Conservation (phyloP, 2,113 vertebrate species). For the Lipophrys pholis region DNA sequence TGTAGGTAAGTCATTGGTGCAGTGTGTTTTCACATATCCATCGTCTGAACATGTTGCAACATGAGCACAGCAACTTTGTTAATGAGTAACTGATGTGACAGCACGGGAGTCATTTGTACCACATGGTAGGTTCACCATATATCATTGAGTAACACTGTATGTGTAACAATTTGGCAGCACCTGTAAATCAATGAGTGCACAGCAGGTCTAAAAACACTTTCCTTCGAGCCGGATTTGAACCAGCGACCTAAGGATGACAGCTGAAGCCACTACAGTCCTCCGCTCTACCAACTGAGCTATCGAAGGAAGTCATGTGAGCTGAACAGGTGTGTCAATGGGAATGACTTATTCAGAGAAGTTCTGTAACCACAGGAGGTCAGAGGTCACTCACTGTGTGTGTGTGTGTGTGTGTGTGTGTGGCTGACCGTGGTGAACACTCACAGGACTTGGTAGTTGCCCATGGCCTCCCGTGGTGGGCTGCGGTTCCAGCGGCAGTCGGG, state of each 20-base stretch:
- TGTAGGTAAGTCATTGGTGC: no score
- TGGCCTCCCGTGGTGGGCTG: constrained; percentile 89
- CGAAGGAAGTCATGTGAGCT: constrained; percentile 64
- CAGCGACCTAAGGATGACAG: constrained; percentile 35
- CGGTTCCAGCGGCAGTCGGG: constrained; percentile 97
- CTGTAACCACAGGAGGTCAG: neutral
- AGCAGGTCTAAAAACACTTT: neutral
- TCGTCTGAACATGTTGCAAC: no score
- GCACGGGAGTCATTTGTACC: no score
- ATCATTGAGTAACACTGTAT: no score
- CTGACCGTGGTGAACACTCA: constrained; percentile 81
- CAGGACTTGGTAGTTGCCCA: constrained; percentile 97
- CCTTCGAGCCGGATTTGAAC: constrained; percentile 59
- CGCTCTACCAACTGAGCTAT: constrained; percentile 91
- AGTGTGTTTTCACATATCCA: no score
- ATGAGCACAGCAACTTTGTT: no score
- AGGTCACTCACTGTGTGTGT: neutral
- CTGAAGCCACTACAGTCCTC: constrained; percentile 82
- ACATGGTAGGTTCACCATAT: no score
- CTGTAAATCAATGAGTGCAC: no score
- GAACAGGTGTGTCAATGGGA: no score
- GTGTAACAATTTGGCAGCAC: no score
- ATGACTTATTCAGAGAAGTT: no score
- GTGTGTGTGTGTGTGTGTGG: constrained; percentile 1
- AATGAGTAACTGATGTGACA: no score